These are phyloP conservation scores for Chinchilla lanigera DNA, from an alignment of 2,113 vertebrate species.

Conservation along the genomic window DNA sequence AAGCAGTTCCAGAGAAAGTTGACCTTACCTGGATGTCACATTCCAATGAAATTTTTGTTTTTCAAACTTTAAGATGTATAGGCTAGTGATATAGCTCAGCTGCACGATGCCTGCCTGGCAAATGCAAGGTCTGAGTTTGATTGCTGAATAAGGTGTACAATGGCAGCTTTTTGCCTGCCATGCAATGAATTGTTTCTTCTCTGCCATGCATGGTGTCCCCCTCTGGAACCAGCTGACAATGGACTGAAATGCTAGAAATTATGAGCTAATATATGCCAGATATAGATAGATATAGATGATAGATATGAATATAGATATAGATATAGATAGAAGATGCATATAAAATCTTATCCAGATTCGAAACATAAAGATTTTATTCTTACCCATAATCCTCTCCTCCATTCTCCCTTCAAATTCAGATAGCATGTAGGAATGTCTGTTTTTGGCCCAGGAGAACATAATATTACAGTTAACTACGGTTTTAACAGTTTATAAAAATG, in stretches of 20 bases:
- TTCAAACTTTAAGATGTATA: background rate
- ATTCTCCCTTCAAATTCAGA: background rate
- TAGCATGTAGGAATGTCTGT: background rate
- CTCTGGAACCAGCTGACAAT: background rate
- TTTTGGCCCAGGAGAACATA: background rate
- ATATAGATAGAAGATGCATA: background rate
- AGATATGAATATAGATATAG: too few species aligned
- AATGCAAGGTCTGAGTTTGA: too few species aligned
- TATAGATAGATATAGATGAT: too few species aligned
- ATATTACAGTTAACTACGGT: background rate
- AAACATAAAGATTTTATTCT: background rate
- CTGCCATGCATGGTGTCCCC: background rate
- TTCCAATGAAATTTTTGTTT: background rate
- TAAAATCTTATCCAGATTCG: background rate
- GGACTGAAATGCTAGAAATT: background rate
- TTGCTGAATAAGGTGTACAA: background rate
- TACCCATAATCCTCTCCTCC: background rate
- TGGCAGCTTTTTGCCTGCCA: background rate
- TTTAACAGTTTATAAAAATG: background rate
- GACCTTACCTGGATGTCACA: background rate
- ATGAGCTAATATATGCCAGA: background rate
- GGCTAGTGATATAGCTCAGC: too few species aligned
- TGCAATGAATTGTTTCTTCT: background rate
- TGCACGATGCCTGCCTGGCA: too few species aligned
- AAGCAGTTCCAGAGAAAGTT: background rate